A percentile compares a stretch with the other conserved stretches of the same genome.
These are phyloP conservation scores for Ctenosaura bakeri DNA, from an alignment of 2,797 vertebrate species.

Conservation along the genomic window DNA sequence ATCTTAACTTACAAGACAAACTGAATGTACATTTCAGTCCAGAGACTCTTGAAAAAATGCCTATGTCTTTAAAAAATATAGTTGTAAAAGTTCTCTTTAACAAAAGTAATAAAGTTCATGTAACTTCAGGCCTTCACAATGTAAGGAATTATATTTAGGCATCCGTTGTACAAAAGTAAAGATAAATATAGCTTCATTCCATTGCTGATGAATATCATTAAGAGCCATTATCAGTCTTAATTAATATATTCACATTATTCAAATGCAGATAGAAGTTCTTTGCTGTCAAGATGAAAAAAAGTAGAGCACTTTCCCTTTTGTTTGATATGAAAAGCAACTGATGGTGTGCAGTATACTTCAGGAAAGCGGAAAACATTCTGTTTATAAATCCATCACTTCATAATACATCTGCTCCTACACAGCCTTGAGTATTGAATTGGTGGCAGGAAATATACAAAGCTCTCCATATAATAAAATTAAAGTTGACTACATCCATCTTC, in stretches of 20 bases:
- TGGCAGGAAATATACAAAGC: no score
- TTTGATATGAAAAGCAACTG: slow-evolving; percentile 30
- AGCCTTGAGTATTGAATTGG: not conserved
- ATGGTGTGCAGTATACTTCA: not conserved
- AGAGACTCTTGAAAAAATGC: not conserved
- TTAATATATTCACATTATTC: slow-evolving; percentile 77
- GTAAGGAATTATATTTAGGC: slow-evolving; percentile 41
- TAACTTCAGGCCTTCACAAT: slow-evolving; percentile 66
- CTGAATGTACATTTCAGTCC: not conserved
- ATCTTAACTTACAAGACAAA: not conserved
- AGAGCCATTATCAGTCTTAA: slow-evolving; percentile 71
- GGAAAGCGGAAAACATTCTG: not conserved
- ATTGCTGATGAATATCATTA: slow-evolving; percentile 69
- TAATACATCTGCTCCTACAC: not conserved
- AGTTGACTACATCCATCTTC: no score
- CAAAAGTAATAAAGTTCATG: slow-evolving; percentile 63
- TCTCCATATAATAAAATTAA: no score
- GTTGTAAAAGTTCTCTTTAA: not conserved
- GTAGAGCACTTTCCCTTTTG: slow-evolving; percentile 20
- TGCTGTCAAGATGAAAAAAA: slow-evolving; percentile 54
- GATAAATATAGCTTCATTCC: slow-evolving; percentile 70
- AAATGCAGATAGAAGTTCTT: slow-evolving; percentile 74
- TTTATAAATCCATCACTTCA: slow-evolving; percentile 1
- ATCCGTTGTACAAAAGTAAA: slow-evolving; percentile 60
- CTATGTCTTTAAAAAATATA: slow-evolving; percentile 61